phyloP scores from a whole-genome alignment of 2,888 invertebrate genomes.

The Hypomecis atomaria region DNA sequence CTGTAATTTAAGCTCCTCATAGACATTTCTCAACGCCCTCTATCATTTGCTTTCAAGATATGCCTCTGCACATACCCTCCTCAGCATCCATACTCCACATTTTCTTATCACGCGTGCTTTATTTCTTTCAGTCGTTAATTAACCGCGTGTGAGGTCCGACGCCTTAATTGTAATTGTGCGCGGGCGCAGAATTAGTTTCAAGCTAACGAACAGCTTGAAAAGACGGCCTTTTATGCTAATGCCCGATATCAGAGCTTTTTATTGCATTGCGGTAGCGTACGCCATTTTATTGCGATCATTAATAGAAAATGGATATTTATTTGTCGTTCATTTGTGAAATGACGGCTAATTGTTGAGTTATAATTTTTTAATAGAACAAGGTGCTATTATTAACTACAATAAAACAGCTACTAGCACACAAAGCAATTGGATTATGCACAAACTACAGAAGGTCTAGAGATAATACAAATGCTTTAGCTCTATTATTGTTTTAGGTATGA shows the following conservation, averaged over 20 bases:
- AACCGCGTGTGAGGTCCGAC: conserved; percentile 73
- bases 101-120: conserved; percentile 50
- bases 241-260: conserved; percentile 19
- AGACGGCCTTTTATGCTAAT: conserved; percentile 29
- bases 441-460: too few species aligned
- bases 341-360: too few species aligned
- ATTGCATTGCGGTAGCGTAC: conserved; percentile 1
- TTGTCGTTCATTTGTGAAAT: not conserved
- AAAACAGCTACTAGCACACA: too few species aligned
- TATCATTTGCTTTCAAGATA: not conserved
- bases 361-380: too few species aligned
- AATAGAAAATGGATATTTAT: conserved; percentile 9
- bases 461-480: too few species aligned
- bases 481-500: too few species aligned
- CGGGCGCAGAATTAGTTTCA: conserved; percentile 54
- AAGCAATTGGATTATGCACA: too few species aligned
- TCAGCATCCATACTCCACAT: conserved; percentile 9
- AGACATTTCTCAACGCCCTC: too few species aligned
- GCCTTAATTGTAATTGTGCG: conserved; percentile 70
- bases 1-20: too few species aligned
- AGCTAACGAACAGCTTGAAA: conserved; percentile 26
- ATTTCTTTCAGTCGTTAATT: conserved; percentile 61
- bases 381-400: too few species aligned
- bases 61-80: not conserved
- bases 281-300: conserved; percentile 1